These are phyloP conservation scores for Scaptodrosophila lebanonensis DNA, from an alignment of 1,140 invertebrate species.

Conservation along the genomic window DNA sequence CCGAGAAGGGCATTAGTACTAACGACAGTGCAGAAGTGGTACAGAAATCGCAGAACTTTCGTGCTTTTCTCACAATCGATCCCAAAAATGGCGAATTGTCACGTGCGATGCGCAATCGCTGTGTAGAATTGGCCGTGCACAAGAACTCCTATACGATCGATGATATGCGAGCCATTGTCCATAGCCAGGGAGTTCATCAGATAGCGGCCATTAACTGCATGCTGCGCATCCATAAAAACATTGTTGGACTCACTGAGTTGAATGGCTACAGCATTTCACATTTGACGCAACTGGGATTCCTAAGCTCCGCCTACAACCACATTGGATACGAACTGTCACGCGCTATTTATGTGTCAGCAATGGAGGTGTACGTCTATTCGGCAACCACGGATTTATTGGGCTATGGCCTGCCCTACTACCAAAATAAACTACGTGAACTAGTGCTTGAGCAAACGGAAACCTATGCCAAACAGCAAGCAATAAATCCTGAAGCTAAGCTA, in stretches of 20 bases:
- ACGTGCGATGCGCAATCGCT: conserved; percentile 97
- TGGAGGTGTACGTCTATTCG: conserved; percentile 75
- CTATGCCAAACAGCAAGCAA: not conserved
- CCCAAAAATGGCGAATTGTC: conserved; percentile 97
- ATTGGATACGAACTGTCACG: conserved; percentile 61
- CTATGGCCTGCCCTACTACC: conserved; percentile 65
- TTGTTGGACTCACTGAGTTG: conserved; percentile 70
- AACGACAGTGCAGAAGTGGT: conserved; percentile 86
- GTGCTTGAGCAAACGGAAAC: conserved; percentile 40
- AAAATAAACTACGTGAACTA: conserved; percentile 68
- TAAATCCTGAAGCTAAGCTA: not conserved
- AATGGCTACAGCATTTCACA: conserved; percentile 68
- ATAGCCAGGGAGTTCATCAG: conserved; percentile 78
- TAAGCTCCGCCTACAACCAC: conserved; percentile 56
- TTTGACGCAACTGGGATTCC: conserved; percentile 63
- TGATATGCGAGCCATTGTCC: conserved; percentile 81
- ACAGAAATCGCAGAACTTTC: conserved; percentile 92
- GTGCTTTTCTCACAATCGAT: conserved; percentile 96
- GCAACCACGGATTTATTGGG: conserved; percentile 70
- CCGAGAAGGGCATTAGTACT: conserved; percentile 90
- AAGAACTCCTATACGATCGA: conserved; percentile 72
- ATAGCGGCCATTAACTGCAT: conserved; percentile 77
- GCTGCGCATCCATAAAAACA: conserved; percentile 78
- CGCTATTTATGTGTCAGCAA: conserved; percentile 66
- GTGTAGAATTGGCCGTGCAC: conserved; percentile 92